Evolutionary conservation across 2,888 invertebrate species (phyloP).

Genomic region (Lumbricus terrestris): DNA sequence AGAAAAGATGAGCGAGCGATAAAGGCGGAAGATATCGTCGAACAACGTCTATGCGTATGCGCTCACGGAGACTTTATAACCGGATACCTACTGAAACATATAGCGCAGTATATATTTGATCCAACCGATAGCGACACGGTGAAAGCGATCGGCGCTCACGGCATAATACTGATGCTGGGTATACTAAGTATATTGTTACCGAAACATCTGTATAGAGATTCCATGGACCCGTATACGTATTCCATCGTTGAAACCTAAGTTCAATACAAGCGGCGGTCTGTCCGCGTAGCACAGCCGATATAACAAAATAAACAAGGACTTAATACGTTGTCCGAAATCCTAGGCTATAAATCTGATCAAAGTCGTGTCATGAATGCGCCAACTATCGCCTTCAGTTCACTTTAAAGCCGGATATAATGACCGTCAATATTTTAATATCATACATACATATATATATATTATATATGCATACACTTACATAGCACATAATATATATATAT

Average conservation of each 20-base stretch:
- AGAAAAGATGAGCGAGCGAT: neutral
- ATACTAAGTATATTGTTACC: conserved; percentile 13
- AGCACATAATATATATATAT: neutral
- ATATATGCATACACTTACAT: too few relatives aligned
- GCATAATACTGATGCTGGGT: conserved; percentile 7
- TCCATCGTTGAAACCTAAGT: neutral
- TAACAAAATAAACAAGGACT: neutral
- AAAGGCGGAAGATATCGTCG: conserved; percentile 13
- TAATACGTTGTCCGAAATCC: neutral
- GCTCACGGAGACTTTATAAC: neutral
- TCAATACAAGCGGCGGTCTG: neutral
- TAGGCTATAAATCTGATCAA: conserved; percentile 16
- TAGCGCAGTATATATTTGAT: neutral
- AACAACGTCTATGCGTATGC: neutral
- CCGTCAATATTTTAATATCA: conserved; percentile 10
- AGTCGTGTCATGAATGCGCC: conserved; percentile 12
- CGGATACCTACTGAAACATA: conserved; percentile 3
- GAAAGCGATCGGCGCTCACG: neutral
- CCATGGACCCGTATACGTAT: neutral
- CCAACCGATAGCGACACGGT: neutral
- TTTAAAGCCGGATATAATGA: neutral
- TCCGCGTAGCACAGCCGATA: neutral
- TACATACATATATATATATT: neutral
- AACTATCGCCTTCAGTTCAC: conserved; percentile 14
- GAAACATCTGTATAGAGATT: neutral